Evolutionary conservation across 2,113 vertebrate species (phyloP).

Genomic region (Syrmaticus mikado): DNA sequence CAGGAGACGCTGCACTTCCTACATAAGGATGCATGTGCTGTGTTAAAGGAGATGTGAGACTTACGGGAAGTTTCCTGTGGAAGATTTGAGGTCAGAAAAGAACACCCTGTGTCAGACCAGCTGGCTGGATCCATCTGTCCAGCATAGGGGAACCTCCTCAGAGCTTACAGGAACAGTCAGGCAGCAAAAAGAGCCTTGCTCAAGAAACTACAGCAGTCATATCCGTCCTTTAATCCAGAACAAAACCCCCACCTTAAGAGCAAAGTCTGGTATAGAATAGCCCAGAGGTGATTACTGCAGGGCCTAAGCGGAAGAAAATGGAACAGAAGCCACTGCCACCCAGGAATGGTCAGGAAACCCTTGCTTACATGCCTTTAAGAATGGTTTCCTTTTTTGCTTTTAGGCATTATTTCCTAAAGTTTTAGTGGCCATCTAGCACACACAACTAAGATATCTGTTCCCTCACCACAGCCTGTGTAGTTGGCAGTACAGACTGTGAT

Average conservation of each 20-base stretch:
- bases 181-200: not conserved
- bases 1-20: slow-evolving; percentile 1
- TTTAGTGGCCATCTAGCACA: not conserved
- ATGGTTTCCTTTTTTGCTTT: not conserved
- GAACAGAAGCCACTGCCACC: not conserved
- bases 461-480: not conserved
- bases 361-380: not conserved
- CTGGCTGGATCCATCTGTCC: not conserved
- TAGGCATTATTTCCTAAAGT: not conserved
- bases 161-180: not conserved
- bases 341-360: not conserved
- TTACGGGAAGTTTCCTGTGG: not conserved
- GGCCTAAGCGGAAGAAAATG: not conserved
- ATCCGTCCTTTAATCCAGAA: not conserved
- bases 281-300: not conserved
- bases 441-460: not conserved
- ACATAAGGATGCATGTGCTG: slow-evolving; percentile 1
- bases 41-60: not conserved
- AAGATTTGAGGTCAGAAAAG: slow-evolving; percentile 2
- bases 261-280: not conserved
- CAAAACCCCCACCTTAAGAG: not conserved
- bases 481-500: not conserved
- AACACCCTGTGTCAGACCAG: slow-evolving; percentile 2
- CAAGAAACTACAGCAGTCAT: not conserved
- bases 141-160: rapidly evolving